Conservation (phyloP, 2,113 vertebrate genomes). For the Murina feae region DNA sequence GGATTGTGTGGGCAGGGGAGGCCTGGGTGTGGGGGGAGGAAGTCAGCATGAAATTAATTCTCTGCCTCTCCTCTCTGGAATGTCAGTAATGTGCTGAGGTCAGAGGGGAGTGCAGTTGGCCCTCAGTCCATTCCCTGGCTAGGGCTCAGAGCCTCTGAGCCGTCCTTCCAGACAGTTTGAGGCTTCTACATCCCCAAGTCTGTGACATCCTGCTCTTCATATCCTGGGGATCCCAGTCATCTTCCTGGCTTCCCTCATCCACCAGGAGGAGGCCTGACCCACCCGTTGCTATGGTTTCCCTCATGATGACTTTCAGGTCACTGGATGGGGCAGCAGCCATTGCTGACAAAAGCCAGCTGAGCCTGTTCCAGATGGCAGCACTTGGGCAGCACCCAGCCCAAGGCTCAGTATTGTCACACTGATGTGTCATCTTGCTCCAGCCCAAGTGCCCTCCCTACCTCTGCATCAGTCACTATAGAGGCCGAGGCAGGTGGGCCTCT, state of each 20-base stretch:
- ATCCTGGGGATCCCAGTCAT: background rate
- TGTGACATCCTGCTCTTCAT: background rate
- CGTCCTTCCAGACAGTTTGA: background rate
- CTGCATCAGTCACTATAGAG: background rate
- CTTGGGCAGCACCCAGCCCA: background rate
- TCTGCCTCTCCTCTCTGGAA: slow-evolving; percentile 81
- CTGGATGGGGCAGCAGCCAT: background rate
- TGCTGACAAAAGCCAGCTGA: background rate
- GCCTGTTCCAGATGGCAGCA: background rate
- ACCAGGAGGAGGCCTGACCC: background rate
- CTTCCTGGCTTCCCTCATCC: background rate
- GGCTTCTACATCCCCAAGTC: background rate
- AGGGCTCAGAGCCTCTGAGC: slow-evolving; percentile 26
- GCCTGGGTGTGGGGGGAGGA: slow-evolving; percentile 23
- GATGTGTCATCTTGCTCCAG: background rate
- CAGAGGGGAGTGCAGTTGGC: slow-evolving; percentile 81
- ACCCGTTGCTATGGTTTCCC: background rate
- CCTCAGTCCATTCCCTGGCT: slow-evolving; percentile 73
- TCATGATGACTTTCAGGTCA: background rate
- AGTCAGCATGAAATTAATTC: slow-evolving; percentile 79
- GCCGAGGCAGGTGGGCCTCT: background rate
- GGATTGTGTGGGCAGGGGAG: slow-evolving; percentile 33
- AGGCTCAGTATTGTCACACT: background rate
- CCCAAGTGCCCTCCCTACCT: rapidly evolving
- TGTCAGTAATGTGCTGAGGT: slow-evolving; percentile 84